These are phyloP conservation scores for Formicarius rufipectus DNA, from an alignment of 2,113 vertebrate genomes.

Conservation along the genomic window DNA sequence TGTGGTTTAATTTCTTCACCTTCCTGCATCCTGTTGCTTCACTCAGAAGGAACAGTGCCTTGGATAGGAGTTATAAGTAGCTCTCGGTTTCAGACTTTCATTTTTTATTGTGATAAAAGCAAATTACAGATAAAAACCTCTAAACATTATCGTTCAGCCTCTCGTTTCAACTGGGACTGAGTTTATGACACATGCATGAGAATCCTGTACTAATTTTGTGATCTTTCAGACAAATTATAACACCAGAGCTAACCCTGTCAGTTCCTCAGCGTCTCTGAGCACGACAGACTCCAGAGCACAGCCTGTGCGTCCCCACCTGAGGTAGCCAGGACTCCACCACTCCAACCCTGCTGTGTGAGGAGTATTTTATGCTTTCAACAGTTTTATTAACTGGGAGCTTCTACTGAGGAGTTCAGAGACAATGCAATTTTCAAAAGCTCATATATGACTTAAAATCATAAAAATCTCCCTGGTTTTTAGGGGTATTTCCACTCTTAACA, in stretches of 20 bases:
- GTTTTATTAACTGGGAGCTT: not conserved
- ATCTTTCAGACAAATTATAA: not conserved
- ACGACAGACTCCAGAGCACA: not conserved
- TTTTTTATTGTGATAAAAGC: constrained; percentile 3
- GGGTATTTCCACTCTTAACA: not conserved
- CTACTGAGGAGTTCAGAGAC: not conserved
- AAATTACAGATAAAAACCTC: not conserved
- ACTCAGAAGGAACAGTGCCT: not conserved
- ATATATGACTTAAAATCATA: not conserved
- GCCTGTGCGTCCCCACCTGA: not conserved
- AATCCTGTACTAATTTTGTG: not conserved
- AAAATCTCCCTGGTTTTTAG: not conserved
- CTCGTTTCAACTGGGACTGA: not conserved
- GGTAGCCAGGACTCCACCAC: not conserved
- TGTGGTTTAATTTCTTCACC: constrained; percentile 11
- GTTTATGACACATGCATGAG: not conserved
- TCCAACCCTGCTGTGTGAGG: not conserved
- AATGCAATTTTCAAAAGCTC: not conserved
- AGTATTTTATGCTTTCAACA: not conserved
- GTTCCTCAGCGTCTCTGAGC: not conserved
- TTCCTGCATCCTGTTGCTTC: not conserved
- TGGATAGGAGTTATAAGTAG: not conserved
- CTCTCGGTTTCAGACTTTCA: not conserved
- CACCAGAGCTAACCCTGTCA: not conserved
- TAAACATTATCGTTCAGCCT: not conserved